Evolutionary conservation across 1,140 invertebrate species (phyloP), one percentile per base, ranked within the genome.

Genomic region (Drosophila ercepeae): DNA sequence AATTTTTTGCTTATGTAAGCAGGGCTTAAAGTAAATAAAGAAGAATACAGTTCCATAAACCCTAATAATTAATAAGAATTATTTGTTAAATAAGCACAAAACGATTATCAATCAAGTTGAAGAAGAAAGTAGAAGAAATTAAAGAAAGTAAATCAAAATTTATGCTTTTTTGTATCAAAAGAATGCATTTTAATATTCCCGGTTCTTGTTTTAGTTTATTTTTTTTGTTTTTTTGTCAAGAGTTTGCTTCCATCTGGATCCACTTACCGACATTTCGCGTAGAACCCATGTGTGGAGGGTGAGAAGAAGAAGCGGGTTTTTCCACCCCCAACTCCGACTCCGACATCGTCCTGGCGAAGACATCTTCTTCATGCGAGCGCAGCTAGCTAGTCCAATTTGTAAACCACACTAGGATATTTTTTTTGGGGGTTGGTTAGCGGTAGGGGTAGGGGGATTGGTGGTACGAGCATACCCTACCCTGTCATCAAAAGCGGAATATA

Each of bases 401-500:
- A 65, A 74, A 74, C 59, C 70, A 51, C 70, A 73, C 64, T 68
- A 68, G 21, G 67, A 53, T 52, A 27, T 27, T 23, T 32, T 60
- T 63, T 64, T 64, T 48, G 59, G 36, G 49, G 70, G 48, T 73
- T 63, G 23, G 55, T 39, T 6, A 11, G 55, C 18, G 55, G 39
- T 50, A 29, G 64, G 34, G 29, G 54, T 14, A 8, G 9, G 44
- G 41, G 9, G 36, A 7, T 60, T 63, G 60, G 54, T 79, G 73
- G 60, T 48, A 23, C 32, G 42, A 36, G 57, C 48, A 49, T 73
- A 45, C 51, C 70, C 68, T 73, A 45, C 51, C 70, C 68, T 81
- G 82, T 84, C 81, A 81, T 74, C 81, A 76, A 74, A 74, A 69
- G 71, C 81, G 57, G 77, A 81, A 84, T 88, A 73, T 77, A 77